Conservation (phyloP, 2,797 vertebrate genomes). For the Rhinogobio ventralis region DNA sequence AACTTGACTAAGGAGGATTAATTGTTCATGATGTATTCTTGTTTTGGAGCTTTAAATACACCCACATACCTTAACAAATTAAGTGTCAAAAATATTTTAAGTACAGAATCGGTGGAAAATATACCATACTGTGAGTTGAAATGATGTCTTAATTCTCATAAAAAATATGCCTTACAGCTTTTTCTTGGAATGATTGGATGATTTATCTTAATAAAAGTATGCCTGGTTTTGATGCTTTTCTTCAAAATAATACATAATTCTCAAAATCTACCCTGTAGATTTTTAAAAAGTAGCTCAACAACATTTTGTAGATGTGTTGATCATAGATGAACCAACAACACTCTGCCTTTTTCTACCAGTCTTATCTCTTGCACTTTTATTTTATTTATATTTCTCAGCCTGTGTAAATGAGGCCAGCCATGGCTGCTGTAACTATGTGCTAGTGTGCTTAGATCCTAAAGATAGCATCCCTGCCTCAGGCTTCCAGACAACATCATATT, state of each 20-base stretch:
- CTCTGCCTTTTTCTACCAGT: neutral
- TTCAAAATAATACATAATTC: neutral
- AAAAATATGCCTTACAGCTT: neutral
- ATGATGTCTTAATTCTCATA: neutral
- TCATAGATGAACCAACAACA: neutral
- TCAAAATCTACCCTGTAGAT: neutral
- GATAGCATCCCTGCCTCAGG: slow-evolving; percentile 66
- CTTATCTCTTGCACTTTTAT: slow-evolving; percentile 12
- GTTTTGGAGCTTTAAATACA: neutral
- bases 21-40: slow-evolving; percentile 1
- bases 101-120: neutral
- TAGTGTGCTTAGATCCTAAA: slow-evolving; percentile 72
- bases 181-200: neutral
- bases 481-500: slow-evolving; percentile 69
- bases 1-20: slow-evolving; percentile 17
- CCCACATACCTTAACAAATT: neutral
- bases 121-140: neutral
- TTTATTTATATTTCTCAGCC: slow-evolving; percentile 49
- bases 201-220: neutral
- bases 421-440: slow-evolving; percentile 69
- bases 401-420: slow-evolving; percentile 53
- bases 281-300: neutral
- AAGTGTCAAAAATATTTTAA: neutral
- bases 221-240: neutral
- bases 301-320: neutral